Conservation (phyloP, 2,113 vertebrate genomes). For the Canis aureus region DNA sequence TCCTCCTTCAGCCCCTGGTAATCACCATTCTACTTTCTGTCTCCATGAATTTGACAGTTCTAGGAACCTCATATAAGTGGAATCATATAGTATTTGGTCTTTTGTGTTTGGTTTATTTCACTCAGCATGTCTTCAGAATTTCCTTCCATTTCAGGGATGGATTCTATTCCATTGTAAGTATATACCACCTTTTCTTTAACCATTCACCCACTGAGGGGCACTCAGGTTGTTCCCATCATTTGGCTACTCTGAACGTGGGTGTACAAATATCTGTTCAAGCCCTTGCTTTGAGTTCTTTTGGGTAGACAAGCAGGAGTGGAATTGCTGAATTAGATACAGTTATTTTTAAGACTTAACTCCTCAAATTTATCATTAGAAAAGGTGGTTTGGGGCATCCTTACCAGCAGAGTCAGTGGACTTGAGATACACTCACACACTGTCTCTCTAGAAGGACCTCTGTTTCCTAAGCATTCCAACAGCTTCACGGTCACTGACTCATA, state of each 20-base stretch:
- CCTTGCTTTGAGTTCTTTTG: not conserved
- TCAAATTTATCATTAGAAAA: not conserved
- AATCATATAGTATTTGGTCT: not conserved
- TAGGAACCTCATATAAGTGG: not conserved
- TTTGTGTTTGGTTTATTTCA: not conserved
- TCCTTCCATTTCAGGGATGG: not conserved
- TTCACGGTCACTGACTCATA: slow-evolving; percentile 17
- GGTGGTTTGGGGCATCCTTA: not conserved
- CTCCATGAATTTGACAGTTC: not conserved
- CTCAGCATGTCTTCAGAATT: not conserved
- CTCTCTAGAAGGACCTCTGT: not conserved
- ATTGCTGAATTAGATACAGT: slow-evolving; percentile 15
- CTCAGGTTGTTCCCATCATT: not conserved
- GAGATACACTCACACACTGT: not conserved
- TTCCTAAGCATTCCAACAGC: not conserved
- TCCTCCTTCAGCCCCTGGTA: not conserved
- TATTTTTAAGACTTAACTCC: not conserved
- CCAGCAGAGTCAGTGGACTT: not conserved
- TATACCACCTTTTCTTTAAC: not conserved
- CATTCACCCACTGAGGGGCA: not conserved
- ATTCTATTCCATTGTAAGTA: not conserved
- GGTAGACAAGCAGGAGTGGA: not conserved
- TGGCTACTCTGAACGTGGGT: not conserved
- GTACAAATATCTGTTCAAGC: not conserved
- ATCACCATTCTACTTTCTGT: not conserved